Conservation (phyloP, 2,797 vertebrate genomes). For the Gambusia yucatana region DNA sequence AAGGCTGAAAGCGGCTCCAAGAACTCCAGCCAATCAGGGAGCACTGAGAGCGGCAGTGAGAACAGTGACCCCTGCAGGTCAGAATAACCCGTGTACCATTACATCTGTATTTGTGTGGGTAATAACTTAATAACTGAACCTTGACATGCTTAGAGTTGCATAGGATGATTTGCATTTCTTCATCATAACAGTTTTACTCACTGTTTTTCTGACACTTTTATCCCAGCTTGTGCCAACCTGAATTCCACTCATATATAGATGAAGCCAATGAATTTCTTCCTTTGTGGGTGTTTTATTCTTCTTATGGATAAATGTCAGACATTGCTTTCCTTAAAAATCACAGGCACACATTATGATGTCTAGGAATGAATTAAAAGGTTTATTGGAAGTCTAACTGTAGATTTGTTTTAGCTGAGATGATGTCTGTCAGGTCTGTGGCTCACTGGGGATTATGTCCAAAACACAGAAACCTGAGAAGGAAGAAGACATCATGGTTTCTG, state of each 20-base stretch:
- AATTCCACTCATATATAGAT: not conserved
- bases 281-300: not conserved
- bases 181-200: not conserved
- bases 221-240: not conserved
- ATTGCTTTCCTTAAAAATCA: not conserved
- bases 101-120: not conserved
- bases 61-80: conserved; percentile 95
- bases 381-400: not conserved
- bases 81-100: not conserved
- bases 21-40: conserved; percentile 86
- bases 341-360: not conserved
- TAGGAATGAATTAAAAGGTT: not conserved
- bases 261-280: not conserved
- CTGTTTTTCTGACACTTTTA: not conserved
- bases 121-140: not conserved
- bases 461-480: not conserved
- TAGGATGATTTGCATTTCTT: not conserved
- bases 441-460: not conserved
- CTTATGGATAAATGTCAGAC: not conserved
- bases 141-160: not conserved
- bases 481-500: not conserved
- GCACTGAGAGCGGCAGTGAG: conserved; percentile 88
- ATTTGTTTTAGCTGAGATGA: not conserved
- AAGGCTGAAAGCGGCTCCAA: conserved; percentile 92
- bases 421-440: not conserved